These are phyloP conservation scores for Cryptoblepharus egeriae DNA, from an alignment of 2,797 vertebrate genomes.

Conservation along the genomic window DNA sequence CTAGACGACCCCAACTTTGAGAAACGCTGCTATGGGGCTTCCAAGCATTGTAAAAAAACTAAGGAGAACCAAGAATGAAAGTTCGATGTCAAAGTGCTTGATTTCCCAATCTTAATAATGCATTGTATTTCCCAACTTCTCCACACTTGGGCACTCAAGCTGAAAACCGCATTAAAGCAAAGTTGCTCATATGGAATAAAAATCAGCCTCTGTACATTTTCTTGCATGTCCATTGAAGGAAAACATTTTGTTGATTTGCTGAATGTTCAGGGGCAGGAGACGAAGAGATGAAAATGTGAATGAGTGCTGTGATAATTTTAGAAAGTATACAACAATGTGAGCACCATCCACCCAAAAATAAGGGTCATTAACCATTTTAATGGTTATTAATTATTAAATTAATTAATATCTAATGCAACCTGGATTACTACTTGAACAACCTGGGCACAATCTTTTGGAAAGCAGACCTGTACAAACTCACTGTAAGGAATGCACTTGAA, in stretches of 20 bases:
- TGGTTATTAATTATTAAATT: too few species aligned
- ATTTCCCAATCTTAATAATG: conserved; percentile 40
- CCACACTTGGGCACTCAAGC: conserved; percentile 50
- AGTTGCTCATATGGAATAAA: conserved; percentile 42
- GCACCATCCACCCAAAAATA: neutral
- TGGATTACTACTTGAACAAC: too few species aligned
- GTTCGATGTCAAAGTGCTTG: neutral
- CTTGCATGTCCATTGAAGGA: conserved; percentile 2
- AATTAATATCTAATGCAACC: too few species aligned
- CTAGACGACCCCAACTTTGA: too few species aligned
- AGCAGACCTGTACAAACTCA: too few species aligned
- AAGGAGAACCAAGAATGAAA: neutral
- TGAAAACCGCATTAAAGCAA: conserved; percentile 26
- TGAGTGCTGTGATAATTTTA: neutral
- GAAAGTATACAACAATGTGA: neutral
- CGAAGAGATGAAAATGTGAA: neutral
- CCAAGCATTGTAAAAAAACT: too few species aligned
- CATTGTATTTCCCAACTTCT: conserved; percentile 42
- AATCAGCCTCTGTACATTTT: conserved; percentile 26
- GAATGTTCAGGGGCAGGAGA: neutral
- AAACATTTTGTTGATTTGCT: conserved; percentile 23
- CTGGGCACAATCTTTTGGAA: too few species aligned
- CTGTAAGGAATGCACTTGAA: too few species aligned
- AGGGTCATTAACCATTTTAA: neutral
- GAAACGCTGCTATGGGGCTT: neutral